Base-by-base conservation (phyloP, 1,140 invertebrate species). In the Drosophila pseudoobscura region DNA sequence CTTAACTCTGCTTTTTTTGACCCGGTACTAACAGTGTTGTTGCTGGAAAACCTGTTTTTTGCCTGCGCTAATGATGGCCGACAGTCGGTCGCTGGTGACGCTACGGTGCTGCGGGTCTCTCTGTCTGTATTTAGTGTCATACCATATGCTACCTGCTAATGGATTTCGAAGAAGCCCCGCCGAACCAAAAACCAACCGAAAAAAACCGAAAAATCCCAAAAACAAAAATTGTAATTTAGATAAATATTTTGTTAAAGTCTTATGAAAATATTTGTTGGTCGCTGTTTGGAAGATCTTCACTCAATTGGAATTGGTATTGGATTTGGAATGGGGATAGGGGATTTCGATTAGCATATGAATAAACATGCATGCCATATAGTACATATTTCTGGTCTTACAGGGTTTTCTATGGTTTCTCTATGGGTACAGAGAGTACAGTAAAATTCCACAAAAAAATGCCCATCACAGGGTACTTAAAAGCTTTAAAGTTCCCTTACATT, bases 141-240 rank as follows among this genome's bases (percentile, higher is more conserved):
- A 64, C 84, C 83, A 88, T 88, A 88, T 88, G 83, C 83, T 88
- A 88, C 83, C 83, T 88, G 83, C 83, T 88, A 88, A 88, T 88
- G 83, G 85, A 80, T 75, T 89, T 76, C 79, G 53, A 78, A 82
- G 84, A 83, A 88, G 79, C 60, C 20, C 53, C 35, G n/a, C 31
- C 58, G 15, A 47, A 46, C 20, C 9, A 2, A 52, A 2, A 52
- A 52, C 24, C 17, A 17, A 17, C 17, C 17, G 17, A 17, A 17
- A 17, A 17, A 17, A 47, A 46, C 20, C 7, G 13, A 53, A 52
- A 15, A 5, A 50, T 49, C 26, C 53, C 26, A 29, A 53, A 62
- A 39, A 24, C 26, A 20, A 31, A 62, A 70, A 70, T 57, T 70
- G 63, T 70, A 69, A 69, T 69, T 69, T 70, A 69, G 63, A 70